A percentile compares a stretch with the other conserved stretches of the same genome.
These are phyloP conservation scores for Scaptomyza caliginosa DNA, from an alignment of 2,888 invertebrate genomes.

Conservation along the genomic window DNA sequence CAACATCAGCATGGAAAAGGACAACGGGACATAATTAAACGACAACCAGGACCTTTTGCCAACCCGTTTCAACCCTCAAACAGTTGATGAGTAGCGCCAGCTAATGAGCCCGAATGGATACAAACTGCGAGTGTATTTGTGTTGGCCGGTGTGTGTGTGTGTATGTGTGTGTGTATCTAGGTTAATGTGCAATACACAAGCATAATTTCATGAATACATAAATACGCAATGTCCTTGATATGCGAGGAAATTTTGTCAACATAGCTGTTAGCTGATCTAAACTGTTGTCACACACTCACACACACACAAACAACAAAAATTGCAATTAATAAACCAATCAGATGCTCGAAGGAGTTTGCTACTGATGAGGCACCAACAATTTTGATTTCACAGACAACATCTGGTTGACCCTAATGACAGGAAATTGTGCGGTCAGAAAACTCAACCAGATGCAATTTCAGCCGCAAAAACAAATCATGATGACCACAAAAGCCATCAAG, in stretches of 20 bases:
- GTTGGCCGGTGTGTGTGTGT: slow-evolving; percentile 10
- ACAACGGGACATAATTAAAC: slow-evolving; percentile 78
- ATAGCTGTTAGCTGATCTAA: slow-evolving; percentile 8
- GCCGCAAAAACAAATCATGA: slow-evolving; percentile 77
- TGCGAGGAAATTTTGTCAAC: slow-evolving; percentile 13
- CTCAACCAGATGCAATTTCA: slow-evolving; percentile 21
- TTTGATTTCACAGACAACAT: slow-evolving; percentile 57
- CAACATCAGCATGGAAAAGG: slow-evolving; percentile 51
- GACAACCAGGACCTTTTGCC: slow-evolving; percentile 45
- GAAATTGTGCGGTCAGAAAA: slow-evolving; percentile 70
- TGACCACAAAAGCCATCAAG: slow-evolving; percentile 66
- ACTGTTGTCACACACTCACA: neutral
- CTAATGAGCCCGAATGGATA: slow-evolving; percentile 58
- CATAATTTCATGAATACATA: slow-evolving; percentile 55
- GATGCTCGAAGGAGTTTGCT: slow-evolving; percentile 26
- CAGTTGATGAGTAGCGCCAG: slow-evolving; percentile 30
- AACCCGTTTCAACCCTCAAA: neutral
- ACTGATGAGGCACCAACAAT: slow-evolving; percentile 44
- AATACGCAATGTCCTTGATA: slow-evolving; percentile 48
- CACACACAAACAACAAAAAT: slow-evolving; percentile 14
- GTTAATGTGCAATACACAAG: slow-evolving; percentile 62
- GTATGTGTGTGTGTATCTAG: slow-evolving; percentile 43
- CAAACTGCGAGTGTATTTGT: slow-evolving; percentile 9
- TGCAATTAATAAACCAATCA: slow-evolving; percentile 65
- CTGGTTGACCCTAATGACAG: slow-evolving; percentile 76